Evolutionary conservation across 2,797 vertebrate genomes (phyloP).

Genomic region (Loriculus beryllinus): DNA sequence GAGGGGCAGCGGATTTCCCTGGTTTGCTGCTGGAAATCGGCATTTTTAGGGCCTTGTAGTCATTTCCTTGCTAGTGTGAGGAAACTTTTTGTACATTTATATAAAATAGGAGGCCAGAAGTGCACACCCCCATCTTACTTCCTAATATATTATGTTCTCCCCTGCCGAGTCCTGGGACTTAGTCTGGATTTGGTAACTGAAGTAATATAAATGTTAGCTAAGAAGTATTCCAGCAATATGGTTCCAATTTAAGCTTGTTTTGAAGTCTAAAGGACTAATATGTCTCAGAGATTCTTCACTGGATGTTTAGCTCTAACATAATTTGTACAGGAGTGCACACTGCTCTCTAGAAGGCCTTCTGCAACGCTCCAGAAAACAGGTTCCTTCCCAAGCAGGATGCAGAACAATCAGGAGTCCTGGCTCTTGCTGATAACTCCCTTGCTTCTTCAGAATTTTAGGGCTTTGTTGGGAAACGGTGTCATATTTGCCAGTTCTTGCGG

Average conservation of each 20-base stretch:
- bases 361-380: conserved; percentile 27
- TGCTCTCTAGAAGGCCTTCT: conserved; percentile 25
- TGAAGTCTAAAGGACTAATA: conserved; percentile 80
- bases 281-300: conserved; percentile 76
- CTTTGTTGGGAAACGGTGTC: conserved; percentile 82
- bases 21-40: conserved; percentile 53
- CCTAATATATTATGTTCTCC: conserved; percentile 80
- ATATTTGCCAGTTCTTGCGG: conserved; percentile 75
- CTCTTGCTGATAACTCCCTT: conserved; percentile 72
- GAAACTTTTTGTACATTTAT: conserved; percentile 71
- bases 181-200: conserved; percentile 81
- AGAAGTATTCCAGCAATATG: conserved; percentile 79
- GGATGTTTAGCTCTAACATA: conserved; percentile 71
- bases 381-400: conserved; percentile 70
- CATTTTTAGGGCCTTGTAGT: conserved; percentile 71
- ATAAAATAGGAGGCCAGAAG: conserved; percentile 73
- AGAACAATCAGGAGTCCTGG: background rate
- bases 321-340: conserved; percentile 64
- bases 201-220: conserved; percentile 82
- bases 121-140: conserved; percentile 74
- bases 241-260: conserved; percentile 81
- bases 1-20: conserved; percentile 12
- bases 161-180: conserved; percentile 76
- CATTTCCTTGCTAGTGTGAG: conserved; percentile 71
- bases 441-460: conserved; percentile 69